Percentiles rank a stretch among this genome's conserved stretches.
These are phyloP conservation scores for Chamaea fasciata DNA, from an alignment of 2,113 vertebrate genomes.

Conservation along the genomic window DNA sequence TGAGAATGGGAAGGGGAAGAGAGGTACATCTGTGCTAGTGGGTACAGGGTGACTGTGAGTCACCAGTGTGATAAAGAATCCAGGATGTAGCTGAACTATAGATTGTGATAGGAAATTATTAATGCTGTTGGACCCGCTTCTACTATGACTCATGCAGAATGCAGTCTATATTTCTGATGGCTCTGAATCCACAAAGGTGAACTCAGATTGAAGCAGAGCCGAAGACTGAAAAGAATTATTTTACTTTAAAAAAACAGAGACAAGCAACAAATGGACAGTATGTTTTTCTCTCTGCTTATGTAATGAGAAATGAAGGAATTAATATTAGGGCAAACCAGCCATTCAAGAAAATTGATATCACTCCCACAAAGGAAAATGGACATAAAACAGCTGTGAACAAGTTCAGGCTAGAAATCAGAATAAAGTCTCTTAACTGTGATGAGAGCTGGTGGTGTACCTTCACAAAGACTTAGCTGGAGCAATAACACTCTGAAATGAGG, in stretches of 20 bases:
- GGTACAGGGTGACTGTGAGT: neutral
- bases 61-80: neutral
- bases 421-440: neutral
- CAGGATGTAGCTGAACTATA: neutral
- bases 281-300: neutral
- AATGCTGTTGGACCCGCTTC: neutral
- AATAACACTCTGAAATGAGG: neutral
- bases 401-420: neutral
- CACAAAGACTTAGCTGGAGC: neutral
- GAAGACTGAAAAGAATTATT: neutral
- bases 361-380: neutral
- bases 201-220: neutral
- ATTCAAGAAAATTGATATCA: neutral
- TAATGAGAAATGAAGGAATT: neutral
- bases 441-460: neutral
- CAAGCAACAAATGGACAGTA: neutral
- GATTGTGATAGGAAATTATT: conserved; percentile 18
- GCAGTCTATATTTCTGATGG: neutral
- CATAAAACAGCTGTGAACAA: neutral
- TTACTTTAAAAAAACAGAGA: neutral
- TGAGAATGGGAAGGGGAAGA: neutral
- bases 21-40: neutral
- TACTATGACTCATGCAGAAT: neutral
- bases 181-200: neutral
- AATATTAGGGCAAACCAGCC: neutral